Percentiles rank a stretch among this genome's conserved stretches.
Conservation (phyloP, 2,888 invertebrate species). For the Leuctra nigra region DNA sequence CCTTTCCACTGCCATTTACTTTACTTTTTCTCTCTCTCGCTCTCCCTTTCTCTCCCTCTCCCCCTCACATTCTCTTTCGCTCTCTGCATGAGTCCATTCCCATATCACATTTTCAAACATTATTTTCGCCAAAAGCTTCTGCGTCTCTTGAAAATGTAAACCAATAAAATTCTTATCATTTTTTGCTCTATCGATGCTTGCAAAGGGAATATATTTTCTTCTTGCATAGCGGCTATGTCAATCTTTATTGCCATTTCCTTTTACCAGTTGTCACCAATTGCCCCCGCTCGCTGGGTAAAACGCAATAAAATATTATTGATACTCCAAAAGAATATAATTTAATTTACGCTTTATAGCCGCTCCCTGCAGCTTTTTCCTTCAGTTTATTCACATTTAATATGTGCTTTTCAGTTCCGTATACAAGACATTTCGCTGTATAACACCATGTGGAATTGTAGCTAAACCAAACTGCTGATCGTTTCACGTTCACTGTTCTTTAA, state of each 20-base stretch:
- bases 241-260: slow-evolving; percentile 16
- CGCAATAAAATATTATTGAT: slow-evolving; percentile 7
- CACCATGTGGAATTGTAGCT: no score
- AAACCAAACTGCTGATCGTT: no score
- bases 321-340: no score
- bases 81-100: background rate
- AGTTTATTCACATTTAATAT: no score
- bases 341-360: no score
- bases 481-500: no score
- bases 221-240: background rate
- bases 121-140: background rate
- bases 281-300: background rate
- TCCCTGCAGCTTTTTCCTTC: no score
- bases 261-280: background rate
- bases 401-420: no score
- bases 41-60: no score
- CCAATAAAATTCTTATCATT: slow-evolving; percentile 6
- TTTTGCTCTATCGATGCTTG: background rate
- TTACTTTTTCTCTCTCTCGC: no score
- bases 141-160: background rate
- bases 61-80: no score
- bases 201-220: background rate
- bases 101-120: background rate
- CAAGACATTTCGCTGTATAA: no score
- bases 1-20: background rate